These are phyloP conservation scores for Nerophis ophidion DNA, from an alignment of 2,113 vertebrate species.

Conservation along the genomic window DNA sequence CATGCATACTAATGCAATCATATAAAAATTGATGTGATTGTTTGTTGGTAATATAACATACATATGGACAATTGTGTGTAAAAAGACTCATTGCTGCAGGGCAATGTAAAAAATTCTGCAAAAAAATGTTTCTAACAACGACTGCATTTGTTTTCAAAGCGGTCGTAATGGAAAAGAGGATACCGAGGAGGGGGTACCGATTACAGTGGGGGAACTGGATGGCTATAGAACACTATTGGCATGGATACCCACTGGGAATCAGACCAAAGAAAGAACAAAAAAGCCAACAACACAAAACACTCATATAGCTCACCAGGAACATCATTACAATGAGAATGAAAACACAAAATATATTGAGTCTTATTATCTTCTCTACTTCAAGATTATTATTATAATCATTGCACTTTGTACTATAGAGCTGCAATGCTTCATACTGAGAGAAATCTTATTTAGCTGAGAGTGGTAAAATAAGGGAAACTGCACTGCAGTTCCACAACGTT, in stretches of 20 bases:
- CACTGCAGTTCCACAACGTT: not conserved
- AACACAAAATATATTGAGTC: slow-evolving; percentile 33
- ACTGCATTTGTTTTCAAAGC: slow-evolving; percentile 32
- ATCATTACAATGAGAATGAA: slow-evolving; percentile 27
- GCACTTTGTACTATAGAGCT: not conserved
- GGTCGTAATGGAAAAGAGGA: slow-evolving; percentile 16
- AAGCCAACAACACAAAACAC: not conserved
- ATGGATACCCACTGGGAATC: slow-evolving; percentile 31
- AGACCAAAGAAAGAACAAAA: slow-evolving; percentile 23
- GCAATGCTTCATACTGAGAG: not conserved
- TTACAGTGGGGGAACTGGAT: slow-evolving; percentile 1
- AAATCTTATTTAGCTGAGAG: not conserved
- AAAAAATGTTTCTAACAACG: slow-evolving; percentile 29
- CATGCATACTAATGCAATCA: slow-evolving; percentile 38
- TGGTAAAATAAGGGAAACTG: not conserved
- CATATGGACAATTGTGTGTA: slow-evolving; percentile 44
- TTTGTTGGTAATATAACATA: slow-evolving; percentile 41
- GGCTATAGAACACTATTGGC: slow-evolving; percentile 18
- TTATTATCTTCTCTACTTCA: not conserved
- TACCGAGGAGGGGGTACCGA: not conserved
- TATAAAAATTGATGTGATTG: slow-evolving; percentile 40
- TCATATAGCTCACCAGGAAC: slow-evolving; percentile 16
- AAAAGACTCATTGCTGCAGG: slow-evolving; percentile 28
- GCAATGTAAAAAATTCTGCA: slow-evolving; percentile 15
- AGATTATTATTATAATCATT: not conserved